Evolutionary conservation across 2,888 invertebrate species (phyloP).

Genomic region (Lordiphosa andalusiaca): DNA sequence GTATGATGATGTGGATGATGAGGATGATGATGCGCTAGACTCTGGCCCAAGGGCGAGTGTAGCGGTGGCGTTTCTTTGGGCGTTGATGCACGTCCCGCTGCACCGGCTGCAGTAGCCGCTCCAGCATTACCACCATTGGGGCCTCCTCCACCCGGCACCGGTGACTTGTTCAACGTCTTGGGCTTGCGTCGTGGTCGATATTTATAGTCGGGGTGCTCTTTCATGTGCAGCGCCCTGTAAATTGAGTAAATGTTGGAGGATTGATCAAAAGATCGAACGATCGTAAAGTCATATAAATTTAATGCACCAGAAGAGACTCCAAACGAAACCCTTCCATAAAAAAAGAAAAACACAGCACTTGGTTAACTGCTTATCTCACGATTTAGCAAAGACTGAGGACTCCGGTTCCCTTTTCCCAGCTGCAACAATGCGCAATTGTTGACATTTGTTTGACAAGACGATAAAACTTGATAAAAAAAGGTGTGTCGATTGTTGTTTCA

Average conservation of each 20-base stretch:
- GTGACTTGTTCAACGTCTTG: constrained; percentile 88
- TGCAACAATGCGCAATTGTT: constrained; percentile 72
- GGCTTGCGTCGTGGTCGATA: constrained; percentile 93
- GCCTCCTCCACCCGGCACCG: constrained; percentile 68
- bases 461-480: constrained; percentile 52
- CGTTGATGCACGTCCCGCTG: constrained; percentile 10
- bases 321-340: constrained; percentile 38
- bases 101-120: neutral
- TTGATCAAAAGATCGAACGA: constrained; percentile 49
- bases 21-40: constrained; percentile 38
- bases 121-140: constrained; percentile 10
- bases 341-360: constrained; percentile 20
- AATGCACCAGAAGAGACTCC: constrained; percentile 3
- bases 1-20: constrained; percentile 53
- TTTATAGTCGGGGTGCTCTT: constrained; percentile 96
- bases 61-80: constrained; percentile 53
- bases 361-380: constrained; percentile 40
- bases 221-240: constrained; percentile 93
- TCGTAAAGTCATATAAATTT: constrained; percentile 47
- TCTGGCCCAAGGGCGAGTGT: constrained; percentile 41
- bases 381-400: constrained; percentile 45
- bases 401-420: constrained; percentile 42
- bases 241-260: constrained; percentile 58
- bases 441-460: constrained; percentile 68
- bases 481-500: constrained; percentile 37